These are phyloP conservation scores for Artibeus lituratus DNA, from an alignment of 2,797 vertebrate species.

Conservation along the genomic window DNA sequence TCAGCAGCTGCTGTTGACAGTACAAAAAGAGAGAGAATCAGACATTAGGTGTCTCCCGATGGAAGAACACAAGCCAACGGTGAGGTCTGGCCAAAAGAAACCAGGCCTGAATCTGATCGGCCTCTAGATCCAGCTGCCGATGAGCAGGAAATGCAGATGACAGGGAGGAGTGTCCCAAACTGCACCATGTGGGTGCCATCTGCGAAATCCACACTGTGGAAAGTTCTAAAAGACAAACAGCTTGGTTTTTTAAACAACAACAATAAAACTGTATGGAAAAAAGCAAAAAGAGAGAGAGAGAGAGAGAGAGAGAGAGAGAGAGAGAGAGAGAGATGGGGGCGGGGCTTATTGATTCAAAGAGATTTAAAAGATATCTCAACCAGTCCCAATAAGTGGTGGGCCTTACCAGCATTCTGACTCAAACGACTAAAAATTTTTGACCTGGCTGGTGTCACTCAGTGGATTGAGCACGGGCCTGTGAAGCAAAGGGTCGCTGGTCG, in stretches of 20 bases:
- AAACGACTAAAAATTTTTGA: background rate
- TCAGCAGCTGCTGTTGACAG: background rate
- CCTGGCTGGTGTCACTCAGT: too few species aligned
- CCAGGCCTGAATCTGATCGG: background rate
- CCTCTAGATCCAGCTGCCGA: background rate
- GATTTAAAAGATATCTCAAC: background rate
- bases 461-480: too few species aligned
- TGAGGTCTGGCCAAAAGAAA: background rate
- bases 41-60: background rate
- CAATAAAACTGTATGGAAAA: background rate
- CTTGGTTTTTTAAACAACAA: background rate
- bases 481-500: too few species aligned
- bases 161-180: background rate
- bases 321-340: background rate
- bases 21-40: background rate
- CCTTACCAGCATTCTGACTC: background rate
- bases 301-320: background rate
- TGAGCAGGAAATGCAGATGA: background rate
- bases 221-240: background rate
- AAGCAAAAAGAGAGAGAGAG: background rate
- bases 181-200: background rate
- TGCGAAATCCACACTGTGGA: background rate
- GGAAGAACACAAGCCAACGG: background rate
- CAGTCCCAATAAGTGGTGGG: background rate
- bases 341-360: background rate